Conservation (phyloP, 2,113 vertebrate genomes). For the Caracal caracal region DNA sequence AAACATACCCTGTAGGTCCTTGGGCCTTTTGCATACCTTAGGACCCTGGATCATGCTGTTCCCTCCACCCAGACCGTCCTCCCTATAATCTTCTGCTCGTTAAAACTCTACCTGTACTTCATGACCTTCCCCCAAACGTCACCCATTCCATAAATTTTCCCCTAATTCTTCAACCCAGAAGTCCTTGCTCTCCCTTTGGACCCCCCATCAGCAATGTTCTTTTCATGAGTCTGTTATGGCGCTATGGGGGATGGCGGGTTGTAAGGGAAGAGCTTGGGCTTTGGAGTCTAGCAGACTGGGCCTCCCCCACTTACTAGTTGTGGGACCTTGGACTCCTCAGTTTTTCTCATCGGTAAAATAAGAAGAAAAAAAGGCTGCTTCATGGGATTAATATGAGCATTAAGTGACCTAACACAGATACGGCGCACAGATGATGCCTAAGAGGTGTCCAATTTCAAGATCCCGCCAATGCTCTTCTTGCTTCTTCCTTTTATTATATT, state of each 20-base stretch:
- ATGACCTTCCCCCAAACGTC: background rate
- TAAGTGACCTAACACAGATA: background rate
- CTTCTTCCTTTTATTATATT: background rate
- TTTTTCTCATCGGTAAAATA: constrained; percentile 24
- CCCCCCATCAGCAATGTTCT: background rate
- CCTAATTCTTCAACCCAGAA: background rate
- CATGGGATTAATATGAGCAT: background rate
- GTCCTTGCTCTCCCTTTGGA: background rate
- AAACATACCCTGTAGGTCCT: background rate
- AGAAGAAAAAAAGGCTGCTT: background rate
- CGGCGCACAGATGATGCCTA: background rate
- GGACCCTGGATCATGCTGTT: background rate
- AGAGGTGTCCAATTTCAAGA: background rate
- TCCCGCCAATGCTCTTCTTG: background rate
- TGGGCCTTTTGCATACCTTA: background rate
- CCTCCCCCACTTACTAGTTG: background rate
- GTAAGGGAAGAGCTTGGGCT: background rate
- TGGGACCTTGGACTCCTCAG: background rate
- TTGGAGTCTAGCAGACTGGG: background rate
- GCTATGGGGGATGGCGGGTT: background rate
- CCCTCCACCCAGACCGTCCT: background rate
- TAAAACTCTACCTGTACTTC: background rate
- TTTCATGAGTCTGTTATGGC: background rate
- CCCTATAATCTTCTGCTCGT: background rate
- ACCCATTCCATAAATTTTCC: background rate